Conservation (phyloP, 1,140 invertebrate species). For the Rhopalosiphum maidis region DNA sequence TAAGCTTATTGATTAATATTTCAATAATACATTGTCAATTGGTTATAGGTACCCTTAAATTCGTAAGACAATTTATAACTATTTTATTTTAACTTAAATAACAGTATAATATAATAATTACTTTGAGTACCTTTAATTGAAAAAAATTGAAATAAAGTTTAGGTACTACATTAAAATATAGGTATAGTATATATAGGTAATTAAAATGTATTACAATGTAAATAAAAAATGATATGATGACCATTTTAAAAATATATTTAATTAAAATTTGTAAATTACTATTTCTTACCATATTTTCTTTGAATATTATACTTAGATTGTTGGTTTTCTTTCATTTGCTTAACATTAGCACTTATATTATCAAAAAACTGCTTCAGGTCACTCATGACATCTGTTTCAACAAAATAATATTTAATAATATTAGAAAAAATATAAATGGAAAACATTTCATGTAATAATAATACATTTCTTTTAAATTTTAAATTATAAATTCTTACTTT, state of each 20-base stretch:
- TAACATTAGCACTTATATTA: slow-evolving; percentile 50
- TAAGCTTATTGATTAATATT: no score
- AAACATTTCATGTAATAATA: not conserved
- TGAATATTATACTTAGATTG: slow-evolving; percentile 32
- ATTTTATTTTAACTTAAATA: no score
- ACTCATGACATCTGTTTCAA: slow-evolving; percentile 42
- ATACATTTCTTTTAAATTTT: not conserved
- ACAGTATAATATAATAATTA: no score
- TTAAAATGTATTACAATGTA: not conserved
- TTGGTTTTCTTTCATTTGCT: slow-evolving; percentile 50
- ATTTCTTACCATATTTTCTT: slow-evolving; percentile 41
- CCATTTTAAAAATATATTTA: not conserved
- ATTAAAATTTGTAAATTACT: not conserved
- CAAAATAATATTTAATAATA: not conserved
- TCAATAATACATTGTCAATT: no score
- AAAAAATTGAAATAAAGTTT: no score
- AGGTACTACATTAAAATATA: no score
- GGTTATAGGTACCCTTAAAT: no score
- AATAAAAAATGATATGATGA: not conserved
- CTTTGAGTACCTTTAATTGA: no score
- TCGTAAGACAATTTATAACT: no score
- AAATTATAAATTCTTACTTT: not conserved
- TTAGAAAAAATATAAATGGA: not conserved
- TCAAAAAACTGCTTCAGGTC: slow-evolving; percentile 52
- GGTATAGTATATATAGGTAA: not conserved